Conservation (phyloP, 1,140 invertebrate genomes). For the Drosophila parabipectinata region DNA sequence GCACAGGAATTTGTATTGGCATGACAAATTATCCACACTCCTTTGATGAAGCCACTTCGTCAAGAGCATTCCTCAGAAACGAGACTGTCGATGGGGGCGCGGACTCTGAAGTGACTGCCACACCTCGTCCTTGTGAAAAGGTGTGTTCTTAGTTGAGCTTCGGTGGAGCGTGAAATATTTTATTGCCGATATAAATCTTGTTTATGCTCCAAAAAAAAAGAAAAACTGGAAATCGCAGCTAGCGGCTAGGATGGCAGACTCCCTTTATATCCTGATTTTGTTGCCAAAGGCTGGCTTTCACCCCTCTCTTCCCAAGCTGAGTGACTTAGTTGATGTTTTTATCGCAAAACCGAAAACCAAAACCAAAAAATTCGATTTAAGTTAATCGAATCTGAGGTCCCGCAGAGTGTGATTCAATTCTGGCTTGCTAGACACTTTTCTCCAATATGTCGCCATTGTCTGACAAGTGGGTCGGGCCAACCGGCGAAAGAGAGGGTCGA, state of each 20-base stretch:
- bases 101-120: constrained; percentile 4
- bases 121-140: constrained; percentile 13
- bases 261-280: background rate
- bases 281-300: background rate
- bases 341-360: constrained; percentile 50
- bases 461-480: constrained; percentile 34
- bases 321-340: constrained; percentile 56
- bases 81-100: constrained; percentile 15
- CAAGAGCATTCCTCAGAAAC: constrained; percentile 38
- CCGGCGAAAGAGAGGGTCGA: constrained; percentile 1
- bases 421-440: constrained; percentile 58
- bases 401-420: constrained; percentile 62
- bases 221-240: constrained; percentile 22
- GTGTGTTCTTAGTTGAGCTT: constrained; percentile 49
- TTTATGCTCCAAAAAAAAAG: constrained; percentile 48
- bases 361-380: constrained; percentile 73
- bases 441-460: constrained; percentile 63
- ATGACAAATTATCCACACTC: constrained; percentile 45
- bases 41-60: constrained; percentile 43
- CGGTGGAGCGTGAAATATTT: constrained; percentile 66
- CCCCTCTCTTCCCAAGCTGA: constrained; percentile 13
- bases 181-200: constrained; percentile 73
- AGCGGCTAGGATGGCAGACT: constrained; percentile 27
- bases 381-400: constrained; percentile 60
- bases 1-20: constrained; percentile 38